Evolutionary conservation across 2,797 vertebrate species (phyloP).

Genomic region (Pachyuromys duprasi): DNA sequence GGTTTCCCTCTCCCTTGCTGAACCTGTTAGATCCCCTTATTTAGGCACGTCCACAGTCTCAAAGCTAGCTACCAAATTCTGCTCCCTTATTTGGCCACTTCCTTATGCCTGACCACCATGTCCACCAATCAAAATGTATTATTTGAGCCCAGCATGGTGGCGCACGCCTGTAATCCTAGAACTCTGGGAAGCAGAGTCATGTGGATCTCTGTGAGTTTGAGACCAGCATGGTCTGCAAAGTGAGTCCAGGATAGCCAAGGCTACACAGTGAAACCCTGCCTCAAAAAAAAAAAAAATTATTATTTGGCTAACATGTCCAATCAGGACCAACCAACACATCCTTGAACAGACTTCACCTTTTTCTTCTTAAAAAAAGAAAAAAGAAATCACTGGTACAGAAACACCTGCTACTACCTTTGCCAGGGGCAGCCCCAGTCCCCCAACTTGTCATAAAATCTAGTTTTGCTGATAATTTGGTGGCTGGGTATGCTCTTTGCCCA

Average conservation of each 20-base stretch:
- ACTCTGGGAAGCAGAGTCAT: too few relatives aligned
- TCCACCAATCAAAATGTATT: background rate
- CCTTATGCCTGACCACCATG: background rate
- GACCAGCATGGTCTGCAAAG: too few relatives aligned
- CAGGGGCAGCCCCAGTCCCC: too few relatives aligned
- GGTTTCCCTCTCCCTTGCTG: background rate
- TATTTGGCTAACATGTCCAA: background rate
- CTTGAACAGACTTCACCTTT: background rate
- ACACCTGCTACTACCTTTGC: background rate
- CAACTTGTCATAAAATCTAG: background rate
- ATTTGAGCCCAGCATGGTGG: background rate
- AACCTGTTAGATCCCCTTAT: background rate
- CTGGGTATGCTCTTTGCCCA: background rate
- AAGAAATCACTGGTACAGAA: background rate
- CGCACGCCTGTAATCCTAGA: too few relatives aligned
- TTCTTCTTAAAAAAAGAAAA: background rate
- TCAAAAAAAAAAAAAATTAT: too few relatives aligned
- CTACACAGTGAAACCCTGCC: too few relatives aligned
- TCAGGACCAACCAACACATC: background rate
- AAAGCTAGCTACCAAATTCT: background rate
- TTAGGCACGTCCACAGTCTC: background rate
- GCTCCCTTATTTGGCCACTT: background rate
- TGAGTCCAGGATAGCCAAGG: too few relatives aligned
- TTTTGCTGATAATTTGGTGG: background rate
- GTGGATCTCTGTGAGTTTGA: too few relatives aligned